Evolutionary conservation across 2,113 vertebrate genomes (phyloP), one percentile per base, ranked within the genome.

Genomic region (Electrona antarctica): DNA sequence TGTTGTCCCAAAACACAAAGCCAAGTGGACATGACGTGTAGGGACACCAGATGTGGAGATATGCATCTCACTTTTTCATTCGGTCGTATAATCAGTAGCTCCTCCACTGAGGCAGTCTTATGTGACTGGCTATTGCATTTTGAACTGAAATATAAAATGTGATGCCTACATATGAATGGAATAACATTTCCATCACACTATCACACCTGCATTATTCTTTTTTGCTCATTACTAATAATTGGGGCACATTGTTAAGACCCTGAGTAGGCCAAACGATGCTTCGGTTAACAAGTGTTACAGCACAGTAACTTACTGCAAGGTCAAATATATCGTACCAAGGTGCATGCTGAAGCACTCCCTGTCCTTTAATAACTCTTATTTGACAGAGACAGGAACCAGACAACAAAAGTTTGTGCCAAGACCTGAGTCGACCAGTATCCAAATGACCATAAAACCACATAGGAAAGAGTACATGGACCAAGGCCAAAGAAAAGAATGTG

Each of bases 1-100:
- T 49, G 55, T 81, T 82, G 85, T 89, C 83, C 75, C 85, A 85
- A 88, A 92, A 92, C 90, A 91, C 0, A 2, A 57, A 21, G 68
- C 79, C 86, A 90, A 93, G 91, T 83, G 92, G 61, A 78, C 64
- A 7, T 50, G 71, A 73, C 80, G 85, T 89, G 84, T 85, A 79
- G 80, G 33, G 73, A 82, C 51, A 52, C 69, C 79, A 87, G 69
- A 69, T 66, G 48, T 67, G 71, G 49, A 62, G 51, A 86, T 48
- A 65, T 69, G 55, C 33, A 21, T 51, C 73, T 79, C 56, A 68
- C 67, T 41, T 41, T 41, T 41, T 41, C 33, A 41, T 41, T 41
- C 33, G 33, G 33, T 41, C 33, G 33, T 41, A 21, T 21, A 41
- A 41, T 41, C 33, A 41, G 33, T 41, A 21, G 21, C 21, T 21